Conservation (phyloP, 2,888 invertebrate genomes). For the Sphaerophoria taeniata region DNA sequence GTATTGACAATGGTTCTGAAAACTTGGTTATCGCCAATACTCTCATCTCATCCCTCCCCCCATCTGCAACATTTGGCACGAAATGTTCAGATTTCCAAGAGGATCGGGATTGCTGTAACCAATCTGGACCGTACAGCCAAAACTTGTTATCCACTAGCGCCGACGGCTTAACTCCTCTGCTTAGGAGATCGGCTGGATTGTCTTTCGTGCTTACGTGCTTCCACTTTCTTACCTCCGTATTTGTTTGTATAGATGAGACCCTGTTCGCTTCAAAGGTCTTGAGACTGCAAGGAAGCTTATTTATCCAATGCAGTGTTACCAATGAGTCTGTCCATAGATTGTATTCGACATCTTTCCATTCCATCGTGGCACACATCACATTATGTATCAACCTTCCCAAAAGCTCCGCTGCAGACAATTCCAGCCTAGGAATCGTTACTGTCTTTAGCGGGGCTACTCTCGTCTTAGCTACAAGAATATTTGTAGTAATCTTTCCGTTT, state of each 20-base stretch:
- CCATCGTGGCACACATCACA: not conserved
- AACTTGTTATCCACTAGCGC: not conserved
- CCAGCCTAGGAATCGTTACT: conserved; percentile 47
- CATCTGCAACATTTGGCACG: no score
- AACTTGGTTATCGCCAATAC: no score
- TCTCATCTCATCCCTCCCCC: no score
- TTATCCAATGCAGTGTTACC: conserved; percentile 40
- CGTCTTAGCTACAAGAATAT: conserved; percentile 28
- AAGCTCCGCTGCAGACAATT: conserved; percentile 14
- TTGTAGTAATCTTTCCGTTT: not conserved
- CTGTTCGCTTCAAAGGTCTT: conserved; percentile 48
- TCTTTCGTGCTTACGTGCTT: conserved; percentile 27
- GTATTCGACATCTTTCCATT: not conserved
- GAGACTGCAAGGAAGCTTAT: conserved; percentile 6
- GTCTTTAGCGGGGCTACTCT: conserved; percentile 51
- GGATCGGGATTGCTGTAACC: no score
- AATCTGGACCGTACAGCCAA: no score
- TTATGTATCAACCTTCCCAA: not conserved
- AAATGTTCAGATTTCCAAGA: no score
- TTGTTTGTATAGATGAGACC: conserved; percentile 27
- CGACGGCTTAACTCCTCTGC: conserved; percentile 32
- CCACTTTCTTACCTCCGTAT: conserved; percentile 28
- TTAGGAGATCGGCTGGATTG: conserved; percentile 52
- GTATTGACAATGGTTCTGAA: no score
- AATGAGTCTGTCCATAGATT: conserved; percentile 56